phyloP scores from a whole-genome alignment of 2,888 invertebrate species.

The Venusia cambrica region DNA sequence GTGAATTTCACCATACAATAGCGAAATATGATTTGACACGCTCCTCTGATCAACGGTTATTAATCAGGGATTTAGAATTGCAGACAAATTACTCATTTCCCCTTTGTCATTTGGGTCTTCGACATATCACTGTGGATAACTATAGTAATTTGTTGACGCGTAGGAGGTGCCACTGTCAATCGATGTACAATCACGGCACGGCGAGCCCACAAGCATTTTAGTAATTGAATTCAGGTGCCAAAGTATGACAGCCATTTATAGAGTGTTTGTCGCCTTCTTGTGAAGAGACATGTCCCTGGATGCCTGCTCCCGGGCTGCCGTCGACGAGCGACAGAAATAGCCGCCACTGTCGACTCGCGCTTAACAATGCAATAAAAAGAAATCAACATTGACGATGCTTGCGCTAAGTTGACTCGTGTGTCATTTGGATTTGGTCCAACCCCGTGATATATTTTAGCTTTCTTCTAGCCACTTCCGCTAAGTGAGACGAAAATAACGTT shows the following conservation, averaged over 20 bases:
- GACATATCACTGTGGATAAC: slow-evolving; percentile 1
- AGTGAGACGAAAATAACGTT: slow-evolving; percentile 65
- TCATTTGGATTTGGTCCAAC: slow-evolving; percentile 77
- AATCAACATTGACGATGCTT: slow-evolving; percentile 75
- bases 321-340: slow-evolving; percentile 76
- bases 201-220: slow-evolving; percentile 33
- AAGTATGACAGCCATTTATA: slow-evolving; percentile 72
- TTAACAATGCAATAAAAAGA: slow-evolving; percentile 82
- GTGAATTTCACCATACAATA: slow-evolving; percentile 75
- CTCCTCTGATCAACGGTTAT: slow-evolving; percentile 60
- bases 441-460: slow-evolving; percentile 64
- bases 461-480: slow-evolving; percentile 68
- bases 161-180: slow-evolving; percentile 34
- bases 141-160: slow-evolving; percentile 30
- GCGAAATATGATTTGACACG: slow-evolving; percentile 57
- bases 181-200: slow-evolving; percentile 26
- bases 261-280: slow-evolving; percentile 74
- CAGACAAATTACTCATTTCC: slow-evolving; percentile 59
- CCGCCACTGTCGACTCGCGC: slow-evolving; percentile 55
- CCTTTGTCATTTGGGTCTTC: slow-evolving; percentile 40
- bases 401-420: slow-evolving; percentile 77
- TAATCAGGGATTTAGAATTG: slow-evolving; percentile 60
- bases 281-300: slow-evolving; percentile 68
- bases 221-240: slow-evolving; percentile 49
- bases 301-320: slow-evolving; percentile 66